Base-by-base conservation (phyloP, 2,797 vertebrate genomes). In the Halcyon chelicuti region DNA sequence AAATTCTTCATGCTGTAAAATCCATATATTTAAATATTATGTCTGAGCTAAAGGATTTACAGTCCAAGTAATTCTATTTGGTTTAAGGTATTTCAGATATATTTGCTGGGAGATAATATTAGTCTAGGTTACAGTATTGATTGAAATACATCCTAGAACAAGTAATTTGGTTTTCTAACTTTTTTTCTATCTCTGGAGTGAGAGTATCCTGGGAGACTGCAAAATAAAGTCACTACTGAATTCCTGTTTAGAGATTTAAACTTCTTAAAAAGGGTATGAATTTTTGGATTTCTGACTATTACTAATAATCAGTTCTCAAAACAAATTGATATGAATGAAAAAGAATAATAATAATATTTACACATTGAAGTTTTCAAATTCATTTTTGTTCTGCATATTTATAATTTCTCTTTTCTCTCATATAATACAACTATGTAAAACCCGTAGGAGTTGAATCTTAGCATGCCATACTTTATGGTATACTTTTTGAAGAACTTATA, bases 241-340 rank as follows among this genome's bases (percentile, higher is more conserved):
- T 83, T 86, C 13, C 15, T 78, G 12, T 72, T 8, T 75, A 25
- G 33, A 61, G 16, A 77, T 62, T 91, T 80, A 71, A 90, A 80
- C 18, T n/a, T 68, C 14, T 21, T 54, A 35, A 60, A 90, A 79
- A 71, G 7, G 2, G 3, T 25, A 77, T 31, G 79, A 63, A 57
- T 84, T 77, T 74, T 42, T 51, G 8, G 8, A 4, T 21, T 68
- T 78, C 10, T 90, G 35, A 62, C 61, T 88, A 35, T 51, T 83
- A 94, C 74, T 91, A 91, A 86, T 78, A 78, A 40, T 71, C 33
- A 77, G 13, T 17, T 91, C 75, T 83, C 88, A 86, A 85, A 95
- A 47, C 5, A n/a, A 79, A 88, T 63, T 88, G 14, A 51, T 63
- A 22, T 6, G 35, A 67, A 57, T 80, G 52, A 54, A 91, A 83